Evolutionary conservation across 2,797 vertebrate species (phyloP).

Genomic region (Diplodus sargus): DNA sequence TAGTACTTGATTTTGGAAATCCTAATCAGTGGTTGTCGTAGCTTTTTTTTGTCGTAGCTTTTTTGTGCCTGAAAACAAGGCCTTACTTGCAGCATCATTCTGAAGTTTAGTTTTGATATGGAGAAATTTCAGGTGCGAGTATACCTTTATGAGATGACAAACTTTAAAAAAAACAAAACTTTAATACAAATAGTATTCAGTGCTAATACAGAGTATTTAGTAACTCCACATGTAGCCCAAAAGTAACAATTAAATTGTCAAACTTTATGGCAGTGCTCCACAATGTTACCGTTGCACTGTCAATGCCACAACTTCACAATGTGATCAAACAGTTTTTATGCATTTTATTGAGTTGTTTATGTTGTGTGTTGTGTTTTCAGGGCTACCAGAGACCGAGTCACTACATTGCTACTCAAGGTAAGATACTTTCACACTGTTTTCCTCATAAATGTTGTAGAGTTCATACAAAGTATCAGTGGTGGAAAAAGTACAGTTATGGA

Average conservation of each 20-base stretch:
- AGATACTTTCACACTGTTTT: slow-evolving; percentile 56
- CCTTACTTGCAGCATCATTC: neutral
- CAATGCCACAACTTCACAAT: neutral
- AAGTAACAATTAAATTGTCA: neutral
- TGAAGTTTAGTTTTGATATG: slow-evolving; percentile 6
- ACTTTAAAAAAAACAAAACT: slow-evolving; percentile 2
- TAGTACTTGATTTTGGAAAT: slow-evolving; percentile 16
- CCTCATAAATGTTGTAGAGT: neutral
- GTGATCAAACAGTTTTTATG: neutral
- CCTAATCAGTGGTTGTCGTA: slow-evolving; percentile 21
- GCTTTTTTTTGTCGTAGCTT: slow-evolving; percentile 6
- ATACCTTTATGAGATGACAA: neutral
- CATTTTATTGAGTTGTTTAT: slow-evolving; percentile 19
- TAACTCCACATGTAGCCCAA: neutral
- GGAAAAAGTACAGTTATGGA: no score
- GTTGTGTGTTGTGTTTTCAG: slow-evolving; percentile 82
- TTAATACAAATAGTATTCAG: neutral
- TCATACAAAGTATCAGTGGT: neutral
- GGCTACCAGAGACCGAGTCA: slow-evolving; percentile 98
- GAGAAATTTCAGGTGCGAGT: neutral
- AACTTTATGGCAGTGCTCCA: neutral
- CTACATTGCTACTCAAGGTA: slow-evolving; percentile 99
- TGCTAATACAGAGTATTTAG: neutral
- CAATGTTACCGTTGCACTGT: neutral
- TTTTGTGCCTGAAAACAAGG: neutral